Conservation (phyloP, 2,797 vertebrate genomes). For the Sylvia borin region DNA sequence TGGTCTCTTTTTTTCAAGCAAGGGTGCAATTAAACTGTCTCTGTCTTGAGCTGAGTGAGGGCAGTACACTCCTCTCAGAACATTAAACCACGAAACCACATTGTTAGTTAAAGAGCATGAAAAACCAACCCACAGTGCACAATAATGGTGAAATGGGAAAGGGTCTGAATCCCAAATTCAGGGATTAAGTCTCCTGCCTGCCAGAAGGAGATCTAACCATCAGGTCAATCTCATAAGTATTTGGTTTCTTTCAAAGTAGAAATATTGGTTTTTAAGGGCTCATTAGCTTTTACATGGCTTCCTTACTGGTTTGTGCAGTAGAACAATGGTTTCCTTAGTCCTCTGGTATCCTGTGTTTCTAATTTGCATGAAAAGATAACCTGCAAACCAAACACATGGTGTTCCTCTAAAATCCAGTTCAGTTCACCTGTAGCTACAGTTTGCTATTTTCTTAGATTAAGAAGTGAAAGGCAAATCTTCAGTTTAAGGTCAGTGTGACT, state of each 20-base stretch:
- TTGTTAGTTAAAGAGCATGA: neutral
- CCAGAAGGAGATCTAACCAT: neutral
- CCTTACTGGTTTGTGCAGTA: neutral
- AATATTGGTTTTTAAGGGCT: neutral
- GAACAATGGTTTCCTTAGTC: neutral
- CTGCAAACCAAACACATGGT: accelerated
- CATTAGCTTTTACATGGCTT: neutral
- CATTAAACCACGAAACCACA: neutral
- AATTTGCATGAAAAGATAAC: neutral
- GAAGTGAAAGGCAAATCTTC: neutral
- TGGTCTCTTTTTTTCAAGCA: neutral
- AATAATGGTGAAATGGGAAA: neutral
- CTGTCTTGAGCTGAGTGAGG: neutral
- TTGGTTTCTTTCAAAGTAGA: neutral
- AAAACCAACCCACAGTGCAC: neutral
- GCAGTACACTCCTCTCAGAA: neutral
- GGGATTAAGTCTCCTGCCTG: neutral
- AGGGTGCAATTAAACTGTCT: neutral
- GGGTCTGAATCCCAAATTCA: neutral
- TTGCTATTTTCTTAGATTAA: neutral
- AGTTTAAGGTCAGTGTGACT: neutral
- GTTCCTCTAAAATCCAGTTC: neutral
- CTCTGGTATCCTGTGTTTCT: neutral
- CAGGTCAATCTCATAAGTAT: neutral
- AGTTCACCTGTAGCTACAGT: neutral